phyloP scores from a whole-genome alignment of 2,888 invertebrate species.

The Idaea aversata region DNA sequence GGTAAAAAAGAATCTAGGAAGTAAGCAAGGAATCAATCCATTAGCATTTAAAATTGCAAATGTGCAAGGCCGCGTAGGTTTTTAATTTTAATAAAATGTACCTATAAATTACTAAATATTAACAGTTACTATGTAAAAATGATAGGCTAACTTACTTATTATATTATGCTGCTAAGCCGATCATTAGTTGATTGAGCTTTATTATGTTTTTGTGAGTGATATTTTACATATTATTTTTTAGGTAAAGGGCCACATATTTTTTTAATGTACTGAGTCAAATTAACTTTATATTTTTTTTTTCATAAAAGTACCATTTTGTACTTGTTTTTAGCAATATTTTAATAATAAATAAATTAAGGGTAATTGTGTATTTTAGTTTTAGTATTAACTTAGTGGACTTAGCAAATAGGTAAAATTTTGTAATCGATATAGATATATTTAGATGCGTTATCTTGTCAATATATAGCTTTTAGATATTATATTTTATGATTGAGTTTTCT shows the following conservation, averaged over 20 bases:
- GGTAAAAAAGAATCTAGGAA: conserved; percentile 39
- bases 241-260: no score
- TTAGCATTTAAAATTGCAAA: conserved; percentile 52
- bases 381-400: background rate
- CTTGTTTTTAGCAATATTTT: no score
- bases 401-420: background rate
- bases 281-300: no score
- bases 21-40: conserved; percentile 42
- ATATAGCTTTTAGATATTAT: background rate
- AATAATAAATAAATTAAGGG: background rate
- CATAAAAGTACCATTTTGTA: no score
- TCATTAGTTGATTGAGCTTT: no score
- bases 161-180: no score
- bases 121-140: background rate
- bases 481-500: background rate
- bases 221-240: no score
- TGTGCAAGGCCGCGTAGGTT: conserved; percentile 52
- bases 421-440: background rate
- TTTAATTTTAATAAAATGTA: conserved; percentile 27
- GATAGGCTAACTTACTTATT: background rate
- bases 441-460: background rate
- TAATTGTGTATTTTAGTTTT: background rate
- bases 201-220: no score
- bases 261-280: no score
- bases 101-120: background rate